Base-by-base conservation (phyloP, 1,140 invertebrate genomes). In the Cecropterus lyciades region DNA sequence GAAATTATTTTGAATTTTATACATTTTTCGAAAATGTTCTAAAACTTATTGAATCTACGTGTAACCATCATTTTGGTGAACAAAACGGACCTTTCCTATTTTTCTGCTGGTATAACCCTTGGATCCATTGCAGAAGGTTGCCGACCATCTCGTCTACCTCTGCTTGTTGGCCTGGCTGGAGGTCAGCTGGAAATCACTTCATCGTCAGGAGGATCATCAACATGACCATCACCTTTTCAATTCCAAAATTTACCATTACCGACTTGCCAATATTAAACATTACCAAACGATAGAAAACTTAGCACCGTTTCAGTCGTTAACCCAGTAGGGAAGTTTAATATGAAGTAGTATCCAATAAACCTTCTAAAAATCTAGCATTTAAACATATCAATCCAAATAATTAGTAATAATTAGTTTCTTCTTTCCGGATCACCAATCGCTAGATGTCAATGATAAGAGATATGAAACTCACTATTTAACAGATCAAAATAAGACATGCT, bases 81-180 rank as follows among this genome's bases (percentile, higher is more conserved):
- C 30, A 66, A 30, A 60, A 75, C 92, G 89, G 79, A 95, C 95
- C 94, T 94, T 94, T 95, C 86, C 95, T 93, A 72, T 93, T 94
- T 68, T 94, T 94, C 80, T 95, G 94, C 57, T 93, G 92, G 76
- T 95, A 95, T 56, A 95, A 93, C 67, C 93, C 94, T 85, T 95
- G 95, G 63, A 96, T 93, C 95, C 95, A 96, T 67, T 95, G 94
- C 13, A 96, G 92, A 70, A 96, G 94, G 81, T 95, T 95, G 78
- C 93, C 92, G 16, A 95, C 95, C 95, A 95, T 95, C 78, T 95
- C 93, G 80, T 96, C 95, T 37, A 94, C 93, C 48, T 92, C 92
- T 6, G 87, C 89, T 65, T 92, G 89, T 71, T 84, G 77, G 9
- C 70, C 75, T 57, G 82, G 77, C 14, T 79, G 73, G 24, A 78